These are phyloP conservation scores for Molorchus minor DNA, from an alignment of 2,888 invertebrate genomes.

Conservation along the genomic window DNA sequence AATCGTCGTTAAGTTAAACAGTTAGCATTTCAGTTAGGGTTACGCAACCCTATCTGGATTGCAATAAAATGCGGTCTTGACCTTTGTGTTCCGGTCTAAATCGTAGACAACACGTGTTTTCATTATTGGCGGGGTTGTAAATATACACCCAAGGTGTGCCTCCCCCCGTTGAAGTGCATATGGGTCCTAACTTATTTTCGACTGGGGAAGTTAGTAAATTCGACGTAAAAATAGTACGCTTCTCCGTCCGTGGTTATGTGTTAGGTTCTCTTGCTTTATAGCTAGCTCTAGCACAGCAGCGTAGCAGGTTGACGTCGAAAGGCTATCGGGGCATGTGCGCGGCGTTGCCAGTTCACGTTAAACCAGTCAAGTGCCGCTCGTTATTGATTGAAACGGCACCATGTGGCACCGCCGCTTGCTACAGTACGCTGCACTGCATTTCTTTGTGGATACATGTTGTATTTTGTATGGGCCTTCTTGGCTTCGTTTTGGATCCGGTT, in stretches of 20 bases:
- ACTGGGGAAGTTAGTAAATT: not conserved
- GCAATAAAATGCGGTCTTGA: slow-evolving; percentile 54
- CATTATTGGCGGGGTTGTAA: slow-evolving; percentile 46
- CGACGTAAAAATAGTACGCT: slow-evolving; percentile 1
- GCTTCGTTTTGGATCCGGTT: slow-evolving; percentile 27
- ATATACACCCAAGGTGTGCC: slow-evolving; percentile 25
- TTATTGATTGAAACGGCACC: slow-evolving; percentile 58
- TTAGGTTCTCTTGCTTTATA: not conserved
- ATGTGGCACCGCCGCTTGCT: slow-evolving; percentile 58
- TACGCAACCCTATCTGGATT: slow-evolving; percentile 46
- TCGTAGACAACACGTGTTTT: slow-evolving; percentile 56
- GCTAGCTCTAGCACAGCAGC: slow-evolving; percentile 24
- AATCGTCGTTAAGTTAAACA: not conserved
- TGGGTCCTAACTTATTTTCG: not conserved
- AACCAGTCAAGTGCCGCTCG: slow-evolving; percentile 52
- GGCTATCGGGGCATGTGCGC: slow-evolving; percentile 32
- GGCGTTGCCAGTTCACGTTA: slow-evolving; percentile 48
- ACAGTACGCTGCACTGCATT: slow-evolving; percentile 60
- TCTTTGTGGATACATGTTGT: slow-evolving; percentile 17
- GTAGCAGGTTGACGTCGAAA: slow-evolving; percentile 33
- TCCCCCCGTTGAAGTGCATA: not conserved
- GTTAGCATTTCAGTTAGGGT: slow-evolving; percentile 35
- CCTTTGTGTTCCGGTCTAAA: slow-evolving; percentile 49
- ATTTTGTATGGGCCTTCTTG: slow-evolving; percentile 20
- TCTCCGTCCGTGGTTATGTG: not conserved